Conservation (phyloP, 2,888 invertebrate species). For the Gari tellinella region DNA sequence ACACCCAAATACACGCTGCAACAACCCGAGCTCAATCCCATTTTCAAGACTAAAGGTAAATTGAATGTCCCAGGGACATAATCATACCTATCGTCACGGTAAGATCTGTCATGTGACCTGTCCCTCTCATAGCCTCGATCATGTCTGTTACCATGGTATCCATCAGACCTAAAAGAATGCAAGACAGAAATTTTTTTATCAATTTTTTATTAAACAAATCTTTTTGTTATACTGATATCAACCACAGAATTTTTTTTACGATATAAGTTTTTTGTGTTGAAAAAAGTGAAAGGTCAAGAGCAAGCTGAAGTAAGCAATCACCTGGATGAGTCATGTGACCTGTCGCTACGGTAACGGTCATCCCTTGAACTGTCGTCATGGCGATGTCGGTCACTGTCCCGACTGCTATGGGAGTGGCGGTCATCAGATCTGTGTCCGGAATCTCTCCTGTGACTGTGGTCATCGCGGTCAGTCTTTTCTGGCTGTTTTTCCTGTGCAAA, state of each 20-base stretch:
- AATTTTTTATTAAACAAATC: no score
- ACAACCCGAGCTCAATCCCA: not conserved
- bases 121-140: constrained; percentile 14
- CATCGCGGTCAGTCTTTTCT: no score
- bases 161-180: constrained; percentile 7
- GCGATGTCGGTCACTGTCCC: not conserved
- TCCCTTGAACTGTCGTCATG: not conserved
- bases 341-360: constrained; percentile 12
- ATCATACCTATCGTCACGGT: constrained; percentile 25
- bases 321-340: not conserved
- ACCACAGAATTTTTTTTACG: no score
- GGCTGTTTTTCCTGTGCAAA: no score
- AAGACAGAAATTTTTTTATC: no score
- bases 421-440: constrained; percentile 10
- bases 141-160: constrained; percentile 20
- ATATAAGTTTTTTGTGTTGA: no score
- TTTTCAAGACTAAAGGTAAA: not conserved
- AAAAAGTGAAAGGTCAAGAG: no score
- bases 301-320: no score
- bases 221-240: no score
- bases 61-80: constrained; percentile 22
- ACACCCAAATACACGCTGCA: no score
- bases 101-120: constrained; percentile 20
- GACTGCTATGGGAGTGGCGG: not conserved
- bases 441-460: no score